These are phyloP conservation scores for Lethocerus indicus DNA, from an alignment of 1,140 invertebrate genomes.

Conservation along the genomic window DNA sequence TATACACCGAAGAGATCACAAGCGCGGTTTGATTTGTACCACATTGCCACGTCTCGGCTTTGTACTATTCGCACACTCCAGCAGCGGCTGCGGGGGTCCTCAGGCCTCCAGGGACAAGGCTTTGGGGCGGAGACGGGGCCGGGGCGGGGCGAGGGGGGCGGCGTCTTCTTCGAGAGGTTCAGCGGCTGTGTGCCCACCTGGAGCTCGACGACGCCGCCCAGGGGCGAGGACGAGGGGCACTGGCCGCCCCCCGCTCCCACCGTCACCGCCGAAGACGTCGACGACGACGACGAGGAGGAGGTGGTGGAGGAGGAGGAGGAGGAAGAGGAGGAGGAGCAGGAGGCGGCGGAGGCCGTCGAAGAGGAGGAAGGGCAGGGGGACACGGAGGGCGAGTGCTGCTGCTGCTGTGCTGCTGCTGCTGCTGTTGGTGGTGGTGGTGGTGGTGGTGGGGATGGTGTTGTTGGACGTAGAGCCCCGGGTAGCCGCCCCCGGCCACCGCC, in stretches of 20 bases:
- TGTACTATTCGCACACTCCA: conserved; percentile 18
- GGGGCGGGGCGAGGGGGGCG: conserved; percentile 51
- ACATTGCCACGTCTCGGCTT: conserved; percentile 16
- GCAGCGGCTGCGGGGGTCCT: conserved; percentile 17
- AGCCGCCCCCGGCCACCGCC: no score
- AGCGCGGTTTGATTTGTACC: conserved; percentile 20
- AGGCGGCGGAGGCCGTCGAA: background rate
- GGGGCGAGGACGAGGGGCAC: conserved; percentile 8
- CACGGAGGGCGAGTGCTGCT: conserved; percentile 1
- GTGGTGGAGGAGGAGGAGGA: conserved; percentile 31
- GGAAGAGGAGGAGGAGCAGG: conserved; percentile 19
- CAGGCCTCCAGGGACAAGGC: conserved; percentile 38
- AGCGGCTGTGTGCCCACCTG: conserved; percentile 69
- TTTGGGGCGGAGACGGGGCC: conserved; percentile 24
- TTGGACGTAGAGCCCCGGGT: conserved; percentile 18
- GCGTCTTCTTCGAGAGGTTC: conserved; percentile 76
- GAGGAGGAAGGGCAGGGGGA: conserved; percentile 3
- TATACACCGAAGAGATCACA: conserved; percentile 18
- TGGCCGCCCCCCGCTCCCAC: no score
- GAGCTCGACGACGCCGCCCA: conserved; percentile 51
- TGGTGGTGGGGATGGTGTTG: conserved; percentile 16
- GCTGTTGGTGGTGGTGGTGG: conserved; percentile 18
- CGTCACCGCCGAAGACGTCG: no score
- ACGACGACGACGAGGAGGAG: no score
- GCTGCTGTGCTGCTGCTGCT: conserved; percentile 16